Base-by-base conservation (phyloP, 2,888 invertebrate genomes). In the Noctua pronuba region DNA sequence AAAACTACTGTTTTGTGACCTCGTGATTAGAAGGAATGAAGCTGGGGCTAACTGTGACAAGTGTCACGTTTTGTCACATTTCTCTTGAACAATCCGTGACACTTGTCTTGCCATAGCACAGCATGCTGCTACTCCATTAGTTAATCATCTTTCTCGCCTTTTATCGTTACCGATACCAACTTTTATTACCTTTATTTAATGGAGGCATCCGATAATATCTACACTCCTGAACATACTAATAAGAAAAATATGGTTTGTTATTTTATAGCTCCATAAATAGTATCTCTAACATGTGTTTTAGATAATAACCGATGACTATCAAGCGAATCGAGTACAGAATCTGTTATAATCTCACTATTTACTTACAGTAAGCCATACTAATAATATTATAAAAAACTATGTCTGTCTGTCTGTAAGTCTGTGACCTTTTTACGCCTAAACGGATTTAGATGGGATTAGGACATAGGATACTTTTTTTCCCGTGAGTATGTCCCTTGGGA, bases 221-320 rank as follows among this genome's bases (percentile, higher is more conserved):
- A 31, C 8, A 64, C 58, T 85, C 38, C 46, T 69, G 24, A 68
- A 81, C 38, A 72, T 24, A 72, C 35, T 55, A 67, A 75, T 74
- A 52, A 84, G 38, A 80, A 65, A 64, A 69, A n/a, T 24, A 69
- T 66, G 60, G 28, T 62, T 71, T 60, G 60, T 75, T 75, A 49
- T 65, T 81, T 75, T 73, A 85, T 75, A 31, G 69, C 75, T 58
- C 72, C 65, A 28, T 55, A 69, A 68, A 85, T n/a, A 72, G 49
- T 72, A 68, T 5, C 58, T 18, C 28, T 49, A 72, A 66, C 73
- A 67, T 86, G 65, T 75, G 69, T 86, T 73, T 70, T 46, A 82
- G 62, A 73, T 86, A 76, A 82, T 64, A 41, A 11, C 69, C 41
- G 76, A 86, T 73, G 69, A 71, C 38, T 82, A 76, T 86, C 72